Evolutionary conservation across 2,797 vertebrate species (phyloP).

Genomic region (Lacerta bilineata): DNA sequence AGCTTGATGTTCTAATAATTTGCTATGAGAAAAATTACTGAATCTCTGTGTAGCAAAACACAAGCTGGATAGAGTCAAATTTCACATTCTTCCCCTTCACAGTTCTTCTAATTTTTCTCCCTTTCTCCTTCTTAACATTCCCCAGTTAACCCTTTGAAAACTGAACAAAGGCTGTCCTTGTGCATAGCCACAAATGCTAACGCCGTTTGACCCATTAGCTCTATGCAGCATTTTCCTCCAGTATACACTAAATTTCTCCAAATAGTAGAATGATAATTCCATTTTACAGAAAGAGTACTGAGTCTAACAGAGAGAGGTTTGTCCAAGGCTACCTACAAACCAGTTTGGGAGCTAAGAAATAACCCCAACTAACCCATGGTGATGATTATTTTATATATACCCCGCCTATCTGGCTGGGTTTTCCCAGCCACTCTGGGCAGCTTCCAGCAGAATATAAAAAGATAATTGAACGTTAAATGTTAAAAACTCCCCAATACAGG

Average conservation of each 20-base stretch:
- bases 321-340: neutral
- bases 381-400: no score
- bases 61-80: slow-evolving; percentile 49
- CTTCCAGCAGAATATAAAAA: no score
- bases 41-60: slow-evolving; percentile 46
- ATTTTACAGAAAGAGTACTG: neutral
- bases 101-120: slow-evolving; percentile 29
- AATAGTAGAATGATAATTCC: neutral
- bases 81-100: slow-evolving; percentile 39
- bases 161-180: neutral
- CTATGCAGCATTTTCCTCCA: neutral
- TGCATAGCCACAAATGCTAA: neutral
- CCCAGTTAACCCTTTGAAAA: slow-evolving; percentile 51
- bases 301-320: neutral
- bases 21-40: slow-evolving; percentile 44
- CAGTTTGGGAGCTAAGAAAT: neutral
- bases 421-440: no score
- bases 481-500: no score
- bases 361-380: neutral
- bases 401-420: no score
- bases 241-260: neutral
- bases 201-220: slow-evolving; percentile 4
- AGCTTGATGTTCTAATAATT: slow-evolving; percentile 36
- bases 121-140: slow-evolving; percentile 34
- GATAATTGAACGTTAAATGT: no score